Percentiles rank a stretch among this genome's conserved stretches.
phyloP scores from a whole-genome alignment of 2,797 vertebrate genomes.

The Pantherophis vulpinus region DNA sequence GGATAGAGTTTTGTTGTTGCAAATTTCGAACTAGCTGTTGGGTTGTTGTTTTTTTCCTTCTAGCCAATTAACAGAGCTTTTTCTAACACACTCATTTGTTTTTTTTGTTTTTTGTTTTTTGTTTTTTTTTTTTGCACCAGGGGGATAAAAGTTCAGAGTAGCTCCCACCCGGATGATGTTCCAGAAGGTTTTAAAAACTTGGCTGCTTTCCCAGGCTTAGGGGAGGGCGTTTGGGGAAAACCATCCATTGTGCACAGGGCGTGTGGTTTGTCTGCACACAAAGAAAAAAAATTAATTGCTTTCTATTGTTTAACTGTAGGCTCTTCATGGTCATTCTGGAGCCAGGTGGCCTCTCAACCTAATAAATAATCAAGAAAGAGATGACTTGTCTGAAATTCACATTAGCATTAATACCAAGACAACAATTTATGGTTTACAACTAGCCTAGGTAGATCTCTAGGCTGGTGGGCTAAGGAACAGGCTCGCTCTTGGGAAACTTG shows the following conservation, averaged over 20 bases:
- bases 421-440: background rate
- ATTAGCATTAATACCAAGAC: background rate
- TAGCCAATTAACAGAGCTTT: background rate
- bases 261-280: background rate
- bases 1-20: background rate
- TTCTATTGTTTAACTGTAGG: background rate
- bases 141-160: background rate
- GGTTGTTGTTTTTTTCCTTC: background rate
- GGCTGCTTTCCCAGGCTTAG: background rate
- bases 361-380: background rate
- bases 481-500: background rate
- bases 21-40: background rate
- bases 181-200: background rate
- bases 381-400: background rate
- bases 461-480: background rate
- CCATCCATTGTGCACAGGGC: background rate
- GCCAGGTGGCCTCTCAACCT: background rate
- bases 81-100: background rate
- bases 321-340: background rate
- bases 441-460: background rate
- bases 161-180: background rate
- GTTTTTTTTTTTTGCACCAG: fast-evolving
- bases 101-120: too few relatives aligned
- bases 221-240: background rate
- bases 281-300: background rate